Percentiles rank a stretch among this genome's conserved stretches.
phyloP scores from a whole-genome alignment of 2,797 vertebrate species.

The Pipistrellus pipistrellus region DNA sequence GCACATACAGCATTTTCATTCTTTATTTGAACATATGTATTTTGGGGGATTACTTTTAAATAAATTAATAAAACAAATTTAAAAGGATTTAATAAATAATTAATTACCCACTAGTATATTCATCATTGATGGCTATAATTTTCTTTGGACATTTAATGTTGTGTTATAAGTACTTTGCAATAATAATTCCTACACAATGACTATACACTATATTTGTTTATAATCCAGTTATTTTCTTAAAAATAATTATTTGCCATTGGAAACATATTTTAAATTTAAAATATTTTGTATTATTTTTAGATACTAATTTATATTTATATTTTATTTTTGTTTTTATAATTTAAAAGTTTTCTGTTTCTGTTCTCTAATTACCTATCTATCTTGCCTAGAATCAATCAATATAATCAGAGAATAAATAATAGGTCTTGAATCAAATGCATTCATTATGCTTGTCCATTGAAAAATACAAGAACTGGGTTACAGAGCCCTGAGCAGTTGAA shows the following conservation, averaged over 20 bases:
- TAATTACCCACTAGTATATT: not conserved
- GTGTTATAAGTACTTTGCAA: not conserved
- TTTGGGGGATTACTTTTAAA: not conserved
- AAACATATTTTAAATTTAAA: not conserved
- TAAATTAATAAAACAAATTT: not conserved
- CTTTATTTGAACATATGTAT: not conserved
- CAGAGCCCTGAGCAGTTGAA: not conserved
- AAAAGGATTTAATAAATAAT: not conserved
- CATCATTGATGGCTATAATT: not conserved
- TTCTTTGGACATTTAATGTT: not conserved
- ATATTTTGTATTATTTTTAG: not conserved
- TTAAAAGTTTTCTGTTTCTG: not conserved
- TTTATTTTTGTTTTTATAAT: not conserved
- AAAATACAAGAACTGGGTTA: not conserved
- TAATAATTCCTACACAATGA: not conserved
- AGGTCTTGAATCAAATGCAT: not conserved
- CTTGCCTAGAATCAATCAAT: not conserved
- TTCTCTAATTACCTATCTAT: not conserved
- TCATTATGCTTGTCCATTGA: not conserved
- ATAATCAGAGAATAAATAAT: not conserved
- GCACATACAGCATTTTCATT: not conserved
- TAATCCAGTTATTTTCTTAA: conserved; percentile 3
- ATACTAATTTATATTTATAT: not conserved
- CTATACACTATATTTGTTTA: not conserved
- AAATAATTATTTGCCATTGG: not conserved